Conservation (phyloP, 2,113 vertebrate genomes). For the Pogonocichla stellata region DNA sequence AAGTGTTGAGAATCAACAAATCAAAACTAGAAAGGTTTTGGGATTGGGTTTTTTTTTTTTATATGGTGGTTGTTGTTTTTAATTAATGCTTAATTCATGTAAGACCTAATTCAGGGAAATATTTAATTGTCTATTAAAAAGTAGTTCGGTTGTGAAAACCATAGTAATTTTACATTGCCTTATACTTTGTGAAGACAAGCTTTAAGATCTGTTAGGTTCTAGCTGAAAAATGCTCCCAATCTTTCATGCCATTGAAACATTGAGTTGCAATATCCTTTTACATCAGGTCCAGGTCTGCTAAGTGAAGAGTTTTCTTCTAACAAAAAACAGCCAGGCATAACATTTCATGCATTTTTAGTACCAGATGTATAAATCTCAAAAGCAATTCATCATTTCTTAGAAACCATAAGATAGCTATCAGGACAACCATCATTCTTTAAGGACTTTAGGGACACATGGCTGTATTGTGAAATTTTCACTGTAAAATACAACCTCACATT, state of each 20-base stretch:
- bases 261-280: not conserved
- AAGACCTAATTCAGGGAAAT: not conserved
- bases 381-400: not conserved
- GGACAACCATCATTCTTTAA: not conserved
- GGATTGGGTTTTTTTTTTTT: not conserved
- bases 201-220: not conserved
- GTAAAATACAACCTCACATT: not conserved
- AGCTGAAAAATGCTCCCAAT: not conserved
- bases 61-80: not conserved
- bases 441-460: not conserved
- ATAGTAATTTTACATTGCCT: not conserved
- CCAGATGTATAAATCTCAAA: not conserved
- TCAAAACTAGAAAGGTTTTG: not conserved
- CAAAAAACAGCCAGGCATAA: not conserved
- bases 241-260: not conserved
- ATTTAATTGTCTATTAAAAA: not conserved
- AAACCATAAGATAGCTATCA: not conserved
- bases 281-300: not conserved
- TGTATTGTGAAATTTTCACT: not conserved
- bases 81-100: not conserved
- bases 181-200: not conserved
- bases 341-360: not conserved
- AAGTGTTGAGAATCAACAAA: not conserved
- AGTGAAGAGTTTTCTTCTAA: not conserved
- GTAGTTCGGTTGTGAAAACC: not conserved